These are phyloP conservation scores for Pyralis farinalis DNA, from an alignment of 2,888 invertebrate species.

Conservation along the genomic window DNA sequence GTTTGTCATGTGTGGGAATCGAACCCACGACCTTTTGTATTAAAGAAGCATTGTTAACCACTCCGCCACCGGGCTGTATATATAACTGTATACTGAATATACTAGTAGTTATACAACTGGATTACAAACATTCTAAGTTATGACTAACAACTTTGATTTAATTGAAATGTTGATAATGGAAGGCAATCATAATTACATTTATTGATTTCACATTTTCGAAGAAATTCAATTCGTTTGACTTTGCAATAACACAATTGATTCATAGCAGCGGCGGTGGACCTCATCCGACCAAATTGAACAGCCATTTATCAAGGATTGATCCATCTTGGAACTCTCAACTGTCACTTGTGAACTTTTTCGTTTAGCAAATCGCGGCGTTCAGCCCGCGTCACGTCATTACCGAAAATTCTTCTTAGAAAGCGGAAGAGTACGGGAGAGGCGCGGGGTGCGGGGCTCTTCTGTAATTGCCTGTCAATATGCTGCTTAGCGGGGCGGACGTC, in stretches of 20 bases:
- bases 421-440: slow-evolving; percentile 10
- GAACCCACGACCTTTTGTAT: no score
- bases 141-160: no score
- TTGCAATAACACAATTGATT: slow-evolving; percentile 19
- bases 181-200: no score
- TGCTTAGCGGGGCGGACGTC: slow-evolving; percentile 30
- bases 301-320: slow-evolving; percentile 65
- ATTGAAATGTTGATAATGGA: no score
- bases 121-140: no score
- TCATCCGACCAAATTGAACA: slow-evolving; percentile 37
- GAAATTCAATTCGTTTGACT: no score
- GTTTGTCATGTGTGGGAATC: no score
- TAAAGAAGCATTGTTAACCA: no score
- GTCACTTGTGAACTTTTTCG: slow-evolving; percentile 60
- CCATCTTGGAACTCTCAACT: slow-evolving; percentile 49
- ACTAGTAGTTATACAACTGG: no score
- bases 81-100: no score
- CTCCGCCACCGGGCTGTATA: no score
- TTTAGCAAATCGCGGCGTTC: slow-evolving; percentile 44
- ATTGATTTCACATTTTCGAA: no score
- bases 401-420: slow-evolving; percentile 33
- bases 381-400: slow-evolving; percentile 38
- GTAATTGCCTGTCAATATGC: slow-evolving; percentile 50
- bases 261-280: slow-evolving; percentile 25
- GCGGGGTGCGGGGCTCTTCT: slow-evolving; percentile 15